phyloP scores from a whole-genome alignment of 1,140 invertebrate species.

The Diploscapter pachys region DNA sequence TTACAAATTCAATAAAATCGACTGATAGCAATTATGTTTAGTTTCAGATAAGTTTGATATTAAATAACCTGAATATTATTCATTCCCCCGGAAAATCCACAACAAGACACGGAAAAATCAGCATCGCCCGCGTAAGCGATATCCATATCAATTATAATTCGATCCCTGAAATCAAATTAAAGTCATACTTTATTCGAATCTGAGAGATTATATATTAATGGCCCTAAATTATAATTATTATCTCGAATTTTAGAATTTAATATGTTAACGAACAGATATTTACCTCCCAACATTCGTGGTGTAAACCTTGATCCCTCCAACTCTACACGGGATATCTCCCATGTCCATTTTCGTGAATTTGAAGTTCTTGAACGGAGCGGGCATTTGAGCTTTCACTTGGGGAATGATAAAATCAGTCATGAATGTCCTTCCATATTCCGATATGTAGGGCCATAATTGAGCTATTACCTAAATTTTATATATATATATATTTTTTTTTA shows the following conservation, averaged over 20 bases:
- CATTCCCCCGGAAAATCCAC: constrained; percentile 55
- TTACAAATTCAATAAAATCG: no score
- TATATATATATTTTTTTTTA: no score
- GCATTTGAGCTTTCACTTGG: constrained; percentile 55
- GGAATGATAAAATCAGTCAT: constrained; percentile 57
- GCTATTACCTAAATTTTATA: constrained; percentile 41
- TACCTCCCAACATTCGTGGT: constrained; percentile 23
- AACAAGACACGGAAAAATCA: constrained; percentile 54
- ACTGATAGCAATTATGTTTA: no score
- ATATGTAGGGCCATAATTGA: constrained; percentile 56
- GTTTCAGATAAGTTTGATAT: no score
- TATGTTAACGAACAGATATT: no score
- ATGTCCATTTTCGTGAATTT: constrained; percentile 57
- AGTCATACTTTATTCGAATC: constrained; percentile 17
- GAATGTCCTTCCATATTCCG: constrained; percentile 52
- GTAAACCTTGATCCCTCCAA: constrained; percentile 54
- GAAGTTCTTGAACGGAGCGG: constrained; percentile 56
- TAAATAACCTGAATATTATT: constrained; percentile 45
- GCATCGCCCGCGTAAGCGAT: constrained; percentile 57
- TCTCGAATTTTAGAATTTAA: no score
- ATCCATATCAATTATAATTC: constrained; percentile 58
- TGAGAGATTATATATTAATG: no score
- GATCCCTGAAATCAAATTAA: constrained; percentile 56
- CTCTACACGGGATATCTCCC: constrained; percentile 52
- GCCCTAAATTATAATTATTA: no score